These are phyloP conservation scores for Helleia helle DNA, from an alignment of 2,888 invertebrate species.

Conservation along the genomic window DNA sequence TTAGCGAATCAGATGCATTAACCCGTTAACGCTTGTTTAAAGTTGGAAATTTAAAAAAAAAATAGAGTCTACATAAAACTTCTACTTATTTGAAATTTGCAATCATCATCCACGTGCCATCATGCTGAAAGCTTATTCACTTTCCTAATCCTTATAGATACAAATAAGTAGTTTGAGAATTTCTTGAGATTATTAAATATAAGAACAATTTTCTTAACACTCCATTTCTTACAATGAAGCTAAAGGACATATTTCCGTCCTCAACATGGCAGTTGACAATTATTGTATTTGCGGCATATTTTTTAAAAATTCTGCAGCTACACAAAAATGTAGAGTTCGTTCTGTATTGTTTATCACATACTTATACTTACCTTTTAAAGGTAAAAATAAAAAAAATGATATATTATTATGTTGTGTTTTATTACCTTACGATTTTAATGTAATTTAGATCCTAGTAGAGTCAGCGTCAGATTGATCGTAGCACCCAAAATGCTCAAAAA, in stretches of 20 bases:
- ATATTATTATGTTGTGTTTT: conserved; percentile 21
- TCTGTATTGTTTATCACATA: conserved; percentile 51
- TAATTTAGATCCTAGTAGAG: no score
- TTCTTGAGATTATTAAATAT: conserved; percentile 61
- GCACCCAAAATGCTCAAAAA: no score
- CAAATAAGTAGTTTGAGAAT: conserved; percentile 57
- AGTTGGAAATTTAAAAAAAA: no score
- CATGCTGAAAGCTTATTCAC: conserved; percentile 58
- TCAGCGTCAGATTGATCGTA: no score
- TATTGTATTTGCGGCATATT: conserved; percentile 31
- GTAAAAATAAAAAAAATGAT: conserved; percentile 56
- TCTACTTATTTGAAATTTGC: conserved; percentile 19
- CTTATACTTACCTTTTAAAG: conserved; percentile 58
- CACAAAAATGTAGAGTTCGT: conserved; percentile 48
- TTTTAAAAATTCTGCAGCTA: conserved; percentile 31
- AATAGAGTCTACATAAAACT: background rate
- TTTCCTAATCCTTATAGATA: conserved; percentile 51
- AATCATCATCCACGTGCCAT: conserved; percentile 39
- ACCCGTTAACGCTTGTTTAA: no score
- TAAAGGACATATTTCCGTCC: conserved; percentile 61
- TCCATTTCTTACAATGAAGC: conserved; percentile 35
- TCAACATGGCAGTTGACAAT: conserved; percentile 38
- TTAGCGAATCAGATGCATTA: no score
- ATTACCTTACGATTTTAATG: conserved; percentile 16
- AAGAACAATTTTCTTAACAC: conserved; percentile 57